These are phyloP conservation scores for Rhagoletis zephyria DNA, from an alignment of 1,140 invertebrate genomes.

Conservation along the genomic window DNA sequence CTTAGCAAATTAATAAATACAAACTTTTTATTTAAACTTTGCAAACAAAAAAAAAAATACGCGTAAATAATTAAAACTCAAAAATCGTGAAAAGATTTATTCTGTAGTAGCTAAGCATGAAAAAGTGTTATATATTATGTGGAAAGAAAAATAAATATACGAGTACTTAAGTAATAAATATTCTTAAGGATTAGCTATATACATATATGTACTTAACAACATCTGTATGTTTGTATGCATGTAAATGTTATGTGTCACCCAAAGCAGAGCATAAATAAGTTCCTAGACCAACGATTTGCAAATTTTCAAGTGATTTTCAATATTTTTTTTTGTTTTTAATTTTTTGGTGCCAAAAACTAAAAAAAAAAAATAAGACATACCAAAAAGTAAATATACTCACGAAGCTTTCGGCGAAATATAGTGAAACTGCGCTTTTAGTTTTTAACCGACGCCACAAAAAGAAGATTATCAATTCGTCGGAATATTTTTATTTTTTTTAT, in stretches of 20 bases:
- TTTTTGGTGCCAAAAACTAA: too few species aligned
- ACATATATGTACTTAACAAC: background rate
- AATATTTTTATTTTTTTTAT: too few species aligned
- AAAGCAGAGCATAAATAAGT: constrained; percentile 45
- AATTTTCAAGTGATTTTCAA: background rate
- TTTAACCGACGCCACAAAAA: too few species aligned
- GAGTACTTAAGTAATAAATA: background rate
- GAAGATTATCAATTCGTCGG: too few species aligned
- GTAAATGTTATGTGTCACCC: constrained; percentile 34
- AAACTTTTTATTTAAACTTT: background rate
- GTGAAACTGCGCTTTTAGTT: too few species aligned
- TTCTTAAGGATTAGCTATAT: background rate
- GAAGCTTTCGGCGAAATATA: too few species aligned
- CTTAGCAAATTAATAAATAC: constrained; percentile 37
- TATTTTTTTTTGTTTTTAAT: too few species aligned
- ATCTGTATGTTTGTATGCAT: constrained; percentile 47
- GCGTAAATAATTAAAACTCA: background rate
- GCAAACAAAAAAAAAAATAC: background rate
- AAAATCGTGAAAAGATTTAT: background rate
- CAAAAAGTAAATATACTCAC: too few species aligned
- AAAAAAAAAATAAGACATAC: too few species aligned
- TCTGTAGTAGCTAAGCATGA: background rate
- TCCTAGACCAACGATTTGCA: background rate
- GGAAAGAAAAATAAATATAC: background rate
- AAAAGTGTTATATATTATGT: background rate